Evolutionary conservation across 35 echinoderm and acorn worm genomes (phyloP), one percentile per base, ranked within the genome.

Genomic region (Apostichopus californicus): DNA sequence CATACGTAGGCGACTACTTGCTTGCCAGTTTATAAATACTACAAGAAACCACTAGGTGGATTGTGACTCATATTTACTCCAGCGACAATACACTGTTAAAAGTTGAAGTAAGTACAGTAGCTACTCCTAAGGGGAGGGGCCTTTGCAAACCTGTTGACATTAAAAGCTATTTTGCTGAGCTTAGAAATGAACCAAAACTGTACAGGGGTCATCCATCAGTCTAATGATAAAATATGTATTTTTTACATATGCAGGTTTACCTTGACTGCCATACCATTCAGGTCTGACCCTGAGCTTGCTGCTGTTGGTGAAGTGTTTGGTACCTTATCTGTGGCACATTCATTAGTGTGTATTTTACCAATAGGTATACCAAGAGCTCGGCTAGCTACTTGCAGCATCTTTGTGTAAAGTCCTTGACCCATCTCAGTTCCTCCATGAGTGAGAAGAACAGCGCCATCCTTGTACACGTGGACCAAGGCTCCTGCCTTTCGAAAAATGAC

Each of bases 371-470:
- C 59, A 3, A 98, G 90, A 25, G 90, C 90, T 71, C 94, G 53
- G 57, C 94, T 94, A 15, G 96, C 96, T 1, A 98, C 92, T 91
- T 98, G 96, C 6, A 92, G 93, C 90, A 95, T 98, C 87, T 98
- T 98, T 18, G 96, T 98, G 26, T 95, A 90, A 9, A 98, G 81
- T 15, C 96, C 96, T 78, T 98, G 96, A 53, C 96, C 96, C 96
- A 98, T 98, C 83, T 98, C 96, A 91, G 91, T 88, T 21, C 96
- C 96, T 61, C 94, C 94, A 28, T 98, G 96, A 21, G 91, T 83
- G 10, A 98, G 15, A 3, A 98, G 86, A 0, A 98, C 96, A 0
- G 94, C 83, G 9, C 96, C 96, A 68, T 98, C 96, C 14, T 88
- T 93, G 88, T 95, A 98, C 58, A 98, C 87, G 61, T 93, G 92